A percentile compares a stretch with the other conserved stretches of the same genome.
Evolutionary conservation across 2,113 vertebrate genomes (phyloP).

Genomic region (Tetrao urogallus): DNA sequence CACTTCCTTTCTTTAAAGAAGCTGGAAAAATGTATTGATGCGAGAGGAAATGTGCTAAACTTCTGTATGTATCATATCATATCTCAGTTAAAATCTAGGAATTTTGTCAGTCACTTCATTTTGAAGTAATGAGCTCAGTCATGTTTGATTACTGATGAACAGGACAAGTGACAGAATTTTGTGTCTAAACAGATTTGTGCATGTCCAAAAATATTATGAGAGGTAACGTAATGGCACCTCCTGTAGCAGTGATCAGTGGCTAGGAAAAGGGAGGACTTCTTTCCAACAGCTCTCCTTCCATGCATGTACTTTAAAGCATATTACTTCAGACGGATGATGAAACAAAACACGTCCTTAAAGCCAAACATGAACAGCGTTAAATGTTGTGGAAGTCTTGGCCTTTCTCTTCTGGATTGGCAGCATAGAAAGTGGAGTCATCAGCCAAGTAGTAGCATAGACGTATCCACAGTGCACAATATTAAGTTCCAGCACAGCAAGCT

Average conservation of each 20-base stretch:
- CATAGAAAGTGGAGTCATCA: neutral
- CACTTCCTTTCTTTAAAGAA: neutral
- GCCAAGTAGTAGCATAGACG: neutral
- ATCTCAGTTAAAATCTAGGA: neutral
- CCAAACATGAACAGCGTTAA: neutral
- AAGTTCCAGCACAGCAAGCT: neutral
- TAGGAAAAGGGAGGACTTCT: neutral
- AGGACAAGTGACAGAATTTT: neutral
- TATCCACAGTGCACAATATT: neutral
- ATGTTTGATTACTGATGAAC: neutral
- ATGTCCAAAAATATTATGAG: neutral
- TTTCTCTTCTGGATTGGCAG: neutral
- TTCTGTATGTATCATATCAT: no score
- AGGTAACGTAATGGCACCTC: neutral
- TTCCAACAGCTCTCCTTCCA: neutral
- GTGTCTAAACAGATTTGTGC: neutral
- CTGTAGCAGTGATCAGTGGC: neutral
- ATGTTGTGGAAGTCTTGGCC: neutral
- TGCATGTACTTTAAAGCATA: neutral
- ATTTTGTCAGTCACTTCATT: neutral
- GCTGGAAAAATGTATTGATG: neutral
- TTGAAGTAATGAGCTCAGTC: neutral
- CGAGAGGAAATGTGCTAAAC: neutral
- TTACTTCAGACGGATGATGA: neutral
- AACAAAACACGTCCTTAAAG: neutral